Conservation (phyloP, 1,140 invertebrate genomes). For the Globodera rostochiensis region DNA sequence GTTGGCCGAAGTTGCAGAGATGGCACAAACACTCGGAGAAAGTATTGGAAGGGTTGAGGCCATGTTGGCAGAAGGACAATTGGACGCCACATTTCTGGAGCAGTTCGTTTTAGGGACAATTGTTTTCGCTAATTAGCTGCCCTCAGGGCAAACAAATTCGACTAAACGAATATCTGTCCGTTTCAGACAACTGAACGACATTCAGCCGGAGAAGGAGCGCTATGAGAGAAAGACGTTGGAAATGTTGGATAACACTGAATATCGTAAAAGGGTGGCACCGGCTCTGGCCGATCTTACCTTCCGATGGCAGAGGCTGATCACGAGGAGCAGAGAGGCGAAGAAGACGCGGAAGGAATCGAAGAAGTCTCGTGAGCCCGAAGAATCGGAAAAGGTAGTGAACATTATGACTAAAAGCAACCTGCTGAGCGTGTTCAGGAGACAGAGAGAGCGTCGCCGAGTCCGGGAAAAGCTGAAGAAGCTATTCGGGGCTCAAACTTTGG, state of each 20-base stretch:
- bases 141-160: background rate
- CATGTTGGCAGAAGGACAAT: background rate
- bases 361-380: background rate
- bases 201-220: conserved; percentile 11
- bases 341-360: background rate
- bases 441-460: background rate
- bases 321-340: conserved; percentile 3
- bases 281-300: background rate
- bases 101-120: too few species aligned
- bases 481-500: conserved; percentile 3
- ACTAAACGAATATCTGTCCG: background rate
- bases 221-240: conserved; percentile 10
- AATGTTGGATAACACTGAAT: conserved; percentile 1
- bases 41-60: background rate
- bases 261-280: conserved; percentile 6
- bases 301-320: conserved; percentile 19
- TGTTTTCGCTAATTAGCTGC: background rate
- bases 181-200: conserved; percentile 4
- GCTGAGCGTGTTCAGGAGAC: background rate
- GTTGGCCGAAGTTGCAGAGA: background rate
- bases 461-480: background rate
- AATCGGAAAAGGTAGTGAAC: background rate
- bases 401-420: background rate
- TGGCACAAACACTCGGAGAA: background rate
- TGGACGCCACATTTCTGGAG: too few species aligned